phyloP scores from a whole-genome alignment of 2,797 vertebrate genomes.

The Erethizon dorsatum region DNA sequence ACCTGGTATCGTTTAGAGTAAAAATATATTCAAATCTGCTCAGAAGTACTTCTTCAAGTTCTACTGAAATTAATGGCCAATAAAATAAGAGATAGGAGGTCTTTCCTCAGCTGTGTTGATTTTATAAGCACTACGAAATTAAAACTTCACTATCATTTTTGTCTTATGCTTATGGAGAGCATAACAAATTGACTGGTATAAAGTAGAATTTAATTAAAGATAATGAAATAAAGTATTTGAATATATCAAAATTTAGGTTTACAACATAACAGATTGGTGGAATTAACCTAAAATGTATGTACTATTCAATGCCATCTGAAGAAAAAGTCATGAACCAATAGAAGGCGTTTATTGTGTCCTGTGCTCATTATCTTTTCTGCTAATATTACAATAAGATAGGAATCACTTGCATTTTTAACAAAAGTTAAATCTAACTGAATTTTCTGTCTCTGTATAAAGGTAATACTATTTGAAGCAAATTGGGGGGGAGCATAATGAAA shows the following conservation, averaged over 20 bases:
- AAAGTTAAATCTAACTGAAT: slow-evolving; percentile 25
- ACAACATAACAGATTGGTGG: background rate
- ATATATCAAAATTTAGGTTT: slow-evolving; percentile 54
- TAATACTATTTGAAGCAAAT: slow-evolving; percentile 33
- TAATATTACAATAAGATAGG: slow-evolving; percentile 28
- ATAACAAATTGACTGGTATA: slow-evolving; percentile 63
- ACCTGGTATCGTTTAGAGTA: background rate
- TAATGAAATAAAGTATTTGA: slow-evolving; percentile 64
- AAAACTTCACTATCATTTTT: slow-evolving; percentile 49
- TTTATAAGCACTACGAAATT: slow-evolving; percentile 51
- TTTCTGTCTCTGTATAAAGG: background rate
- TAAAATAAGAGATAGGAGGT: slow-evolving; percentile 57
- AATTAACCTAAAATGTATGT: slow-evolving; percentile 41
- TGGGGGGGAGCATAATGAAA: background rate
- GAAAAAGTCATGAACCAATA: background rate
- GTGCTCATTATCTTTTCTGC: background rate
- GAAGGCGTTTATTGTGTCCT: background rate
- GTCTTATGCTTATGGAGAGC: slow-evolving; percentile 31
- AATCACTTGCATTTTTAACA: slow-evolving; percentile 5
- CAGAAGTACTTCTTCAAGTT: slow-evolving; percentile 36
- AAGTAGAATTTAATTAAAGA: slow-evolving; percentile 70
- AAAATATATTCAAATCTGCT: background rate
- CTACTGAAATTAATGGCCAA: slow-evolving; percentile 56
- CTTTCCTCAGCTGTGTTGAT: slow-evolving; percentile 25
- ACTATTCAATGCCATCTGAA: background rate